Evolutionary conservation across 2,797 vertebrate genomes (phyloP).

Genomic region (Taenioides sp.): DNA sequence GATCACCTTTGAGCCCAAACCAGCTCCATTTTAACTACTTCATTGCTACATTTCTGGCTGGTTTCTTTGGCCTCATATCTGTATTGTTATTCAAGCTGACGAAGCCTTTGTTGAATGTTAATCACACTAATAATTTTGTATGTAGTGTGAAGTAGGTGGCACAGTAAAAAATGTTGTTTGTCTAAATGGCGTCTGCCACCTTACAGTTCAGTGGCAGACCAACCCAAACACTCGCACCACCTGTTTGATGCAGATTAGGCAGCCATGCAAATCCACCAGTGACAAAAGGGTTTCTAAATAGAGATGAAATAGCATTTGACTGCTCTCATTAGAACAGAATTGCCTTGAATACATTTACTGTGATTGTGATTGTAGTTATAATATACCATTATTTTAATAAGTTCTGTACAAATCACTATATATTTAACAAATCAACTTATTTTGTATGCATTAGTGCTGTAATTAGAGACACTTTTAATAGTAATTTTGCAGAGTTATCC

Average conservation of each 20-base stretch:
- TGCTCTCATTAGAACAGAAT: background rate
- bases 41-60: too few relatives aligned
- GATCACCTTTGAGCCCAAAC: background rate
- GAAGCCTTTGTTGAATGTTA: background rate
- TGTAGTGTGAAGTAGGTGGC: constrained; percentile 5
- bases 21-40: background rate
- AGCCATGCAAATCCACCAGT: background rate
- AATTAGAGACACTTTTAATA: background rate
- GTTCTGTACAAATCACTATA: background rate
- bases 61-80: background rate
- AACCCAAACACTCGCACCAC: background rate
- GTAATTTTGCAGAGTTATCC: background rate
- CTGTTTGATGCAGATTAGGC: constrained; percentile 1
- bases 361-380: background rate
- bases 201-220: background rate
- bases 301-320: constrained; percentile 61
- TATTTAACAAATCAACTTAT: background rate
- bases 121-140: background rate
- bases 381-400: background rate
- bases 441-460: background rate
- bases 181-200: constrained; percentile 3
- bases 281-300: constrained; percentile 29
- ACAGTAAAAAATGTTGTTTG: constrained; percentile 1
- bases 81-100: background rate
- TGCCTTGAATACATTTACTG: background rate